phyloP scores from a whole-genome alignment of 2,797 vertebrate species.

The Enteromius afrohamiltoni region DNA sequence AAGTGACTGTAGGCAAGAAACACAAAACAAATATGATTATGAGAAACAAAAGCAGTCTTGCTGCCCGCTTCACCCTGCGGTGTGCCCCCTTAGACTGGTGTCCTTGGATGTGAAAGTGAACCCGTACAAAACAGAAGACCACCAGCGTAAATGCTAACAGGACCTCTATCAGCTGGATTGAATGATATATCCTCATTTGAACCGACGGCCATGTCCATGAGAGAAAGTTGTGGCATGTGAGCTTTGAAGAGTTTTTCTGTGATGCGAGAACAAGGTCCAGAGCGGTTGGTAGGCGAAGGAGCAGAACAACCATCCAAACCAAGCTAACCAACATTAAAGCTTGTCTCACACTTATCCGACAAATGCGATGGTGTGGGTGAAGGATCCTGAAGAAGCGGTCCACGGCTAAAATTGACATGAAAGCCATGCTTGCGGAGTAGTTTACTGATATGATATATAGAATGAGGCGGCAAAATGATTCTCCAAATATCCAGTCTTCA shows the following conservation, averaged over 20 bases:
- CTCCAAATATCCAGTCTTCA: slow-evolving; percentile 67
- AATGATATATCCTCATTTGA: slow-evolving; percentile 48
- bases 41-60: slow-evolving; percentile 61
- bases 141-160: slow-evolving; percentile 45
- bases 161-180: slow-evolving; percentile 35
- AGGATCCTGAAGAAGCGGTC: slow-evolving; percentile 81
- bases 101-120: slow-evolving; percentile 49
- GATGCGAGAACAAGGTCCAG: slow-evolving; percentile 48
- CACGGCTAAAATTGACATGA: slow-evolving; percentile 74
- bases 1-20: slow-evolving; percentile 72
- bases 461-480: slow-evolving; percentile 66
- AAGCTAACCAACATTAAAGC: slow-evolving; percentile 38
- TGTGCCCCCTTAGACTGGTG: slow-evolving; percentile 58
- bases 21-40: slow-evolving; percentile 72
- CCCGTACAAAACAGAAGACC: slow-evolving; percentile 22
- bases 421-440: slow-evolving; percentile 73
- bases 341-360: slow-evolving; percentile 49
- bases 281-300: slow-evolving; percentile 72
- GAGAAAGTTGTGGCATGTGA: slow-evolving; percentile 46
- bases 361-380: slow-evolving; percentile 71
- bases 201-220: slow-evolving; percentile 40
- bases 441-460: slow-evolving; percentile 78
- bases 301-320: slow-evolving; percentile 70
- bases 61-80: slow-evolving; percentile 62
- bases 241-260: slow-evolving; percentile 38